Percentiles rank a stretch among this genome's conserved stretches.
Evolutionary conservation across 2,888 invertebrate genomes (phyloP).

Genomic region (Smittia aterrima): DNA sequence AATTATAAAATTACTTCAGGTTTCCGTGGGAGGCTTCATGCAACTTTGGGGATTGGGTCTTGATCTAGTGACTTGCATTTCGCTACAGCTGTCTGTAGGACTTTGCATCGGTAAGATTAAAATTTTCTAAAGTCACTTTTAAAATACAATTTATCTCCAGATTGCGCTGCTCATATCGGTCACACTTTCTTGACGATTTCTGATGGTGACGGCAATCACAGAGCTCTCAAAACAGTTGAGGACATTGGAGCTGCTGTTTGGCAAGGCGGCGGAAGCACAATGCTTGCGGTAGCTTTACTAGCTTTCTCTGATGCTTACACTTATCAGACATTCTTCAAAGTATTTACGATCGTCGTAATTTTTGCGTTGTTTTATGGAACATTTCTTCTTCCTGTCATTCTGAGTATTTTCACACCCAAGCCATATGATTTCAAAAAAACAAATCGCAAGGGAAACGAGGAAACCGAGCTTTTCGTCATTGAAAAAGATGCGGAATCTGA

Average conservation of each 20-base stretch:
- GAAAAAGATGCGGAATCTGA: neutral
- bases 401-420: conserved; percentile 24
- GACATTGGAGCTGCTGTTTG: conserved; percentile 75
- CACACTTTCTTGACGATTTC: conserved; percentile 71
- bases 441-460: neutral
- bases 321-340: conserved; percentile 71
- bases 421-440: conserved; percentile 13
- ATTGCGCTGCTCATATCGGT: conserved; percentile 79
- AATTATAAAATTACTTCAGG: conserved; percentile 46
- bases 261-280: conserved; percentile 74
- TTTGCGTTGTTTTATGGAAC: conserved; percentile 44
- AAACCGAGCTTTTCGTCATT: neutral
- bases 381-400: conserved; percentile 63
- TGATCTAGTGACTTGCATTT: conserved; percentile 78
- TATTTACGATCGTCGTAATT: conserved; percentile 45
- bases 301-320: conserved; percentile 72
- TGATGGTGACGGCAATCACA: conserved; percentile 57
- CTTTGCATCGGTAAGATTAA: conserved; percentile 65
- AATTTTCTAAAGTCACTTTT: neutral
- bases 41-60: conserved; percentile 79
- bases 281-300: conserved; percentile 69
- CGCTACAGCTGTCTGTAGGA: conserved; percentile 75
- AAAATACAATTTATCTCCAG: no score
- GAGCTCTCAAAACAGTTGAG: conserved; percentile 64
- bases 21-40: conserved; percentile 75